Evolutionary conservation across 1,140 invertebrate species (phyloP), one percentile per base, ranked within the genome.

Genomic region (Dreissena polymorpha): DNA sequence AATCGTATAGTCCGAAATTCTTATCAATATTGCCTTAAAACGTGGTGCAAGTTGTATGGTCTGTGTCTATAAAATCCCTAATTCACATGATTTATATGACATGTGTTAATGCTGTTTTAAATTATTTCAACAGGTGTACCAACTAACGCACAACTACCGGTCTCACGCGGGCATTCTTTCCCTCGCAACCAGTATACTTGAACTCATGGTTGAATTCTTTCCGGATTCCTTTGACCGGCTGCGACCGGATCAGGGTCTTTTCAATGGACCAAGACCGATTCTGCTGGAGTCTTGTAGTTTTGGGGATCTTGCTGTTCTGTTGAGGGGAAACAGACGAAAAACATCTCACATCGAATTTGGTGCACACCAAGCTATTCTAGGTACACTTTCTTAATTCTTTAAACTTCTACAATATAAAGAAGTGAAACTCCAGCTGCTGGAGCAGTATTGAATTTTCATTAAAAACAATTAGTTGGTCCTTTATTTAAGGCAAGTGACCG

Each of bases 171-270:
- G 90, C 5, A 88, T 91, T 67, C 57, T 90, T 13, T 65, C 51
- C 7, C 27, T 91, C 3, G 89, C 89, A 51, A 75, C 88, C n/a
- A 85, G 86, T 76, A 73, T 91, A 23, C 29, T 91, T 3, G 87
- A 89, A 60, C 69, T 91, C 0, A 55, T 88, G 75, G 53, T 81
- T 6, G 60, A 86, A 21, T 87, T 89, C 74, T 91, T 91, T 68
- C 87, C 87, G 25, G 89, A 90, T 13, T 89, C 90, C 0, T 86
- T 91, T 84, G 90, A 91, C 65, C 63, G 57, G 14, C 80, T 90
- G 8, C 74, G 86, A 10, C 86, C 80, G 57, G 90, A 91, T 53
- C 84, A 87, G 64, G 88, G 89, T 13, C 63, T 89, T 10, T 90
- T 89, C 60, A 51, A 74, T 64, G 90, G 90, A 7, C 90, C 89